Evolutionary conservation across 1,140 invertebrate species (phyloP), one percentile per base, ranked within the genome.

Genomic region (Scylla paramamosain): DNA sequence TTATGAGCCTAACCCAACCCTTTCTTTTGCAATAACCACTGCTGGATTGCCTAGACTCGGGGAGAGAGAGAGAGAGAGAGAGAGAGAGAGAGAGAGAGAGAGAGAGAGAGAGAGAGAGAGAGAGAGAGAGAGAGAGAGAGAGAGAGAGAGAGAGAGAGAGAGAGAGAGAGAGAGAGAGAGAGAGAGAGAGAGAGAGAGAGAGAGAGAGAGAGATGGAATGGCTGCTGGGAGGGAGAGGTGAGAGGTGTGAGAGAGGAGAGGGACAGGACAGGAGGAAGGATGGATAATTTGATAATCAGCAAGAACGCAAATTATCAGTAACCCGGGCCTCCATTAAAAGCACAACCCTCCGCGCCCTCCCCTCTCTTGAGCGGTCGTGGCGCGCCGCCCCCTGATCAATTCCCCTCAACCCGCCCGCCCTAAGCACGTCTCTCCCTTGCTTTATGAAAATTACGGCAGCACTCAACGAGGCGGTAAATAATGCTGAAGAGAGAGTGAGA

Each of bases 301-400:
- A 91, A 77, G 90, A 91, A 91, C 90, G 32, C 90, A 77, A 91
- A 91, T 91, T 91, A 91, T 77, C 90, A 91, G 89, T 91, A 39
- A 25, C 46, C 48, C 46, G 45, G n/a, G 20, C 77, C 10, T 39
- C 52, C 59, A 52, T 77, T 91, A 77, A 91, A 77, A 91, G 90
- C 87, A 89, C 46, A n/a, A n/a, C 48, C 20, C 52, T 0, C 20
- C 29, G 29, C 52, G 4, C 14, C 52, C 29, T 52, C 52, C 90
- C 32, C 52, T 28, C 52, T 32, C 32, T 77, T 52, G 89, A 59
- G 59, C n/a, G 89, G 52, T 59, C 16, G 12, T 59, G 20, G 29
- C 16, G 90, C 77, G n/a, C 8, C 46, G 48, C 89, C 39, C 87
- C 28, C 89, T 91, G 67, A 39, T 91, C 89, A 31, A 29, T 59